phyloP scores from a whole-genome alignment of 2,113 vertebrate species.

The Oncorhynchus tshawytscha region DNA sequence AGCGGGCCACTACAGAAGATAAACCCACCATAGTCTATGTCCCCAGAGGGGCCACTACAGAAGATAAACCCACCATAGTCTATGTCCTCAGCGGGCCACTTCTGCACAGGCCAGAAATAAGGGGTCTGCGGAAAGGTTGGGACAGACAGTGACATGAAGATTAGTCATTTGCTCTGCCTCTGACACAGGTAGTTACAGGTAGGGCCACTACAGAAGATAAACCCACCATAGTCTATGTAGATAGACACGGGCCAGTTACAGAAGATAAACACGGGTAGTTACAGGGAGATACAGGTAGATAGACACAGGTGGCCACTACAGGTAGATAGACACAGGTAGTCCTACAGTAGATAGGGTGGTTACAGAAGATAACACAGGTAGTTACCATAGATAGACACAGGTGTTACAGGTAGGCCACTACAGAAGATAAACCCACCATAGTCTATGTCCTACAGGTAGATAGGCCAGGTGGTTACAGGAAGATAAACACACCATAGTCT shows the following conservation, averaged over 20 bases:
- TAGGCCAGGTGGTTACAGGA: too few species aligned
- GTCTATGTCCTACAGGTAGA: too few species aligned
- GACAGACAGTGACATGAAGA: background rate
- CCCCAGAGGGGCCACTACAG: conserved; percentile 73
- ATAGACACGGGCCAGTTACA: background rate
- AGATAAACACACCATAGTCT: too few species aligned
- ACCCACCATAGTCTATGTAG: too few species aligned
- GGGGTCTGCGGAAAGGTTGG: conserved; percentile 78
- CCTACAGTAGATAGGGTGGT: background rate
- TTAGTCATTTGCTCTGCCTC: background rate
- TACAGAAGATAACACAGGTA: too few species aligned
- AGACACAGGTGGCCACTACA: background rate
- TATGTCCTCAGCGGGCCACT: conserved; percentile 86
- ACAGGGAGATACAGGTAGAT: too few species aligned
- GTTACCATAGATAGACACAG: background rate
- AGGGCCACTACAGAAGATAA: too few species aligned
- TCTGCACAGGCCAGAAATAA: conserved; percentile 93
- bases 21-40: conserved; percentile 87
- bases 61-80: conserved; percentile 83
- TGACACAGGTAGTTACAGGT: background rate
- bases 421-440: too few species aligned
- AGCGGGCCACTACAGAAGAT: conserved; percentile 36
- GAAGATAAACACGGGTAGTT: background rate
- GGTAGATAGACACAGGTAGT: background rate
- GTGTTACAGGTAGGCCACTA: too few species aligned